phyloP scores from a whole-genome alignment of 2,797 vertebrate species.

The Iguana delicatissima region DNA sequence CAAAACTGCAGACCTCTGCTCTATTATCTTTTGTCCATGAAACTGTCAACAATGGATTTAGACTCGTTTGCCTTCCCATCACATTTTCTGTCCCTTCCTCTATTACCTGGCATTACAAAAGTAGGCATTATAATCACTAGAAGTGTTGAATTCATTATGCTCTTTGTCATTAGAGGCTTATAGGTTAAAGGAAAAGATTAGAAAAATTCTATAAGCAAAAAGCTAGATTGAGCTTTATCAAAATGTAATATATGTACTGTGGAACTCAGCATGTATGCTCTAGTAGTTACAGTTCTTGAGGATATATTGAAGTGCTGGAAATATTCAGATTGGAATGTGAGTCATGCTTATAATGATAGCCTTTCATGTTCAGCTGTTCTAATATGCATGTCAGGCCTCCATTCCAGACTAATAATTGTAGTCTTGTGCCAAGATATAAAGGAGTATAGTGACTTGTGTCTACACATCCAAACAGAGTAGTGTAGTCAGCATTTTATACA shows the following conservation, averaged over 20 bases:
- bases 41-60: background rate
- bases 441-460: slow-evolving; percentile 5
- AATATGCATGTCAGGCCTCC: slow-evolving; percentile 54
- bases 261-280: background rate
- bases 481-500: slow-evolving; percentile 34
- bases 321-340: slow-evolving; percentile 51
- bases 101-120: background rate
- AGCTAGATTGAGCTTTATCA: background rate
- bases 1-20: background rate
- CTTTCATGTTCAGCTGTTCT: slow-evolving; percentile 55
- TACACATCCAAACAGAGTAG: slow-evolving; percentile 24
- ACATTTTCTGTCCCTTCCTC: background rate
- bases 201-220: background rate
- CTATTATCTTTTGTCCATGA: background rate
- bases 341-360: slow-evolving; percentile 49
- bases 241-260: background rate
- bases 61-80: background rate
- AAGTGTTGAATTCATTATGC: background rate
- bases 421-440: slow-evolving; percentile 35
- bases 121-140: background rate
- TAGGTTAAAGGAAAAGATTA: background rate
- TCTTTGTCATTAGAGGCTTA: background rate
- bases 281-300: background rate
- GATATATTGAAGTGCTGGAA: slow-evolving; percentile 32
- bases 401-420: slow-evolving; percentile 57